phyloP scores from a whole-genome alignment of 2,113 vertebrate genomes.

The Platichthys stellatus region DNA sequence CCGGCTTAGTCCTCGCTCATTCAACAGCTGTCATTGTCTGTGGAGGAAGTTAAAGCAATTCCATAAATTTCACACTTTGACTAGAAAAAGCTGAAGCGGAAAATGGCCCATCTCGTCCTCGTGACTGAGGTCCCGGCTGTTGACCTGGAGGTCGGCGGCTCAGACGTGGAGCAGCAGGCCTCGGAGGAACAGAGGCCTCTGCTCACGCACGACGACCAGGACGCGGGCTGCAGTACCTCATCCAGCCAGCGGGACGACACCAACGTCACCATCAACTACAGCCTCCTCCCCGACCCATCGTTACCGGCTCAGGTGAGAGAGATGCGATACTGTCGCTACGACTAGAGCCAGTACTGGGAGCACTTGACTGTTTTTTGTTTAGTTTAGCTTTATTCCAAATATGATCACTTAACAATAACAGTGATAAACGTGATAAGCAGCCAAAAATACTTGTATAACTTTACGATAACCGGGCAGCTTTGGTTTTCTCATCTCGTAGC shows the following conservation, averaged over 20 bases:
- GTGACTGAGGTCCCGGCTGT: slow-evolving; percentile 57
- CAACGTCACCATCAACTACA: slow-evolving; percentile 72
- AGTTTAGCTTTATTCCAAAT: too few species aligned
- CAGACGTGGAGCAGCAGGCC: slow-evolving; percentile 21
- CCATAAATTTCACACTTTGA: neutral
- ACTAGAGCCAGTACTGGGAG: too few species aligned
- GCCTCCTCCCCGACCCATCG: slow-evolving; percentile 72
- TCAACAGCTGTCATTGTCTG: too few species aligned
- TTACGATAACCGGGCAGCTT: too few species aligned
- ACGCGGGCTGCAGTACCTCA: slow-evolving; percentile 16
- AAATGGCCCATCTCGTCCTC: slow-evolving; percentile 78
- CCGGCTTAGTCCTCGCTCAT: too few species aligned
- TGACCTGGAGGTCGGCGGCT: slow-evolving; percentile 26
- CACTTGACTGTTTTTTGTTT: too few species aligned
- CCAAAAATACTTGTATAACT: too few species aligned
- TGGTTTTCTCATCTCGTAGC: too few species aligned
- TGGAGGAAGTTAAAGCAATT: neutral
- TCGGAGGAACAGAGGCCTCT: slow-evolving; percentile 76
- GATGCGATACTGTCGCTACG: neutral
- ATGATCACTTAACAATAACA: too few species aligned
- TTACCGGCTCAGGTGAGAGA: slow-evolving; percentile 75
- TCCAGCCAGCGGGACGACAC: slow-evolving; percentile 48
- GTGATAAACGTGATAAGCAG: too few species aligned
- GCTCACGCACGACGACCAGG: slow-evolving; percentile 50
- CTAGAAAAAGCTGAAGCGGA: slow-evolving; percentile 78